Evolutionary conservation across 2,113 vertebrate genomes (phyloP).

Genomic region (Periophthalmodon schlosseri): DNA sequence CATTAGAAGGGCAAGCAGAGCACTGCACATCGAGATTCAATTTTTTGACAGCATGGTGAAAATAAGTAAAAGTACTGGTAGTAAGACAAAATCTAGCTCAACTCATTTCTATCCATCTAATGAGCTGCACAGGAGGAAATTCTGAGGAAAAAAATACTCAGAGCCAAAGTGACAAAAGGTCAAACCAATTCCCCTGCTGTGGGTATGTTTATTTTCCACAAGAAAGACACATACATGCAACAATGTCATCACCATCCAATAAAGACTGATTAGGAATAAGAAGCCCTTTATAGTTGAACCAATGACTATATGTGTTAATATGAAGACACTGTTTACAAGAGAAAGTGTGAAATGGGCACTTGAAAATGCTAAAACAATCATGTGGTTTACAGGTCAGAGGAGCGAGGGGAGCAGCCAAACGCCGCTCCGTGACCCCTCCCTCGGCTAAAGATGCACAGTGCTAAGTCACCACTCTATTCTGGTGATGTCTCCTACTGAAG

Average conservation of each 20-base stretch:
- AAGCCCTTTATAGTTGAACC: conserved; percentile 81
- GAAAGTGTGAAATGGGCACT: conserved; percentile 55
- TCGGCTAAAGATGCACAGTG: conserved; percentile 54
- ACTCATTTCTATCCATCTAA: conserved; percentile 54
- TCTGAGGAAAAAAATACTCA: conserved; percentile 6
- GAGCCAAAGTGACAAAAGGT: conserved; percentile 50
- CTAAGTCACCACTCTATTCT: conserved; percentile 52
- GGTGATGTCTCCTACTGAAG: conserved; percentile 46
- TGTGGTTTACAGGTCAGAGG: conserved; percentile 41
- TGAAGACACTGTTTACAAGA: conserved; percentile 41
- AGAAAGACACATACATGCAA: conserved; percentile 83
- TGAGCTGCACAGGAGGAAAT: conserved; percentile 14
- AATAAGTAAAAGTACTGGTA: background rate
- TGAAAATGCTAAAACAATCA: conserved; percentile 53
- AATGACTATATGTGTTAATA: conserved; percentile 61
- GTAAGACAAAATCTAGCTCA: conserved; percentile 17
- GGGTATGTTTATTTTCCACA: conserved; percentile 81
- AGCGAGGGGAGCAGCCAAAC: conserved; percentile 58
- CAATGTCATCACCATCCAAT: conserved; percentile 79
- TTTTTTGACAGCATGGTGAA: conserved; percentile 1
- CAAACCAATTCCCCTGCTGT: conserved; percentile 62
- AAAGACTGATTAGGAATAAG: conserved; percentile 76
- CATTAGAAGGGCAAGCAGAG: background rate
- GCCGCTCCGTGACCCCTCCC: conserved; percentile 32
- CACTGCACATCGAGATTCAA: background rate